Conservation (phyloP, 2,888 invertebrate species). For the Germaria angustata region DNA sequence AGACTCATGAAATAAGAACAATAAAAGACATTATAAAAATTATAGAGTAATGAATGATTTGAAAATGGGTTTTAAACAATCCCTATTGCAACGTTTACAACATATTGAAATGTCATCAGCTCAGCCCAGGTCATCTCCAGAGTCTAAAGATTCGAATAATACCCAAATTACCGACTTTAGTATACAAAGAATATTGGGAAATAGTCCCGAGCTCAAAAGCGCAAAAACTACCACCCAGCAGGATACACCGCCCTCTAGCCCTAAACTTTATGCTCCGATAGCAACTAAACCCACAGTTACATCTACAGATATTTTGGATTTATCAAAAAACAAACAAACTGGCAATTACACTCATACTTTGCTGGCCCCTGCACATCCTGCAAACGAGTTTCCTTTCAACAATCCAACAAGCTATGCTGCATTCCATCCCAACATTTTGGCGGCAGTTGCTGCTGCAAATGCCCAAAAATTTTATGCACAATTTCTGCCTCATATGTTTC, state of each 20-base stretch:
- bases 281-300: conserved; percentile 32
- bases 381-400: conserved; percentile 28
- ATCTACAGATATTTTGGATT: conserved; percentile 69
- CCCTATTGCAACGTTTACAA: conserved; percentile 76
- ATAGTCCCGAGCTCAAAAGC: neutral
- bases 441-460: conserved; percentile 73
- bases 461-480: conserved; percentile 77
- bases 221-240: conserved; percentile 14
- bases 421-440: conserved; percentile 73
- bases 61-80: conserved; percentile 78
- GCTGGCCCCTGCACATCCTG: conserved; percentile 3
- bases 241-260: conserved; percentile 56
- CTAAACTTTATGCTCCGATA: conserved; percentile 51
- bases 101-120: conserved; percentile 72
- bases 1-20: neutral
- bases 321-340: conserved; percentile 72
- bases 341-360: conserved; percentile 50
- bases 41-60: conserved; percentile 73
- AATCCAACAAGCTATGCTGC: conserved; percentile 28
- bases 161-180: conserved; percentile 78
- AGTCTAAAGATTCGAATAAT: conserved; percentile 32
- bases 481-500: conserved; percentile 76
- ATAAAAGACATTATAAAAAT: neutral
- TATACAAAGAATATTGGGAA: conserved; percentile 75
- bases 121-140: conserved; percentile 34